Base-by-base conservation (phyloP, 2,888 invertebrate species). In the Nycteola revayana region DNA sequence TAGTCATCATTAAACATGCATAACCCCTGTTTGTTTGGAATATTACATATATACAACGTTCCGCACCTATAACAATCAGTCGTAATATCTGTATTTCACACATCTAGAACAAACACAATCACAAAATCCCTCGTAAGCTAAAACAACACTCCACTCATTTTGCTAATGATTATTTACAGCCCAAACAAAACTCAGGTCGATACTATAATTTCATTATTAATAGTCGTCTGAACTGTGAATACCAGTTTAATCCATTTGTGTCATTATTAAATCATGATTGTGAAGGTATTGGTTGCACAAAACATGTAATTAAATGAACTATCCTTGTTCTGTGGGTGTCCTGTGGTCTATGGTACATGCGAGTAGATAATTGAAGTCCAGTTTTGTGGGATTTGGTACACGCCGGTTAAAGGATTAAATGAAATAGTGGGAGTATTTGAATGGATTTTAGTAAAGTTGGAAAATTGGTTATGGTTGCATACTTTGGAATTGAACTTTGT, bases 241-340 rank as follows among this genome's bases (percentile, higher is more conserved):
- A 72, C 71, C 59, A 53, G 51, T 51, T 63, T 70, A 72, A 77
- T 76, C 73, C 75, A 72, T 75, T 79, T 66, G 62, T 58, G 43
- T 40, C 60, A 68, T 76, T 73, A 75, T 74, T 71, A 65, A 81
- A 76, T 75, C 75, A 74, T 66, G 67, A 64, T 64, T 51, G 56
- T 53, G 50, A 46, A 47, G 57, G 55, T 53, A 56, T 49, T 36
- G 41, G 52, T 39, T 25, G 42, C 25, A 34, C 42, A 49, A 48
- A 58, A 49, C 55, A 49, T 47, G 63, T 66, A 62, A 66, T 69
- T 67, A 68, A 67, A 70, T 65, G 67, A 50, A 50, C 49, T 50
- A 58, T 51, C 56, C 60, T 36, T 52, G 62, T 60, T 59, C 43
- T 38, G 63, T 33, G 58, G 55, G 39, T 29, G 36, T 45, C 32